Evolutionary conservation across 2,888 invertebrate species (phyloP).

Genomic region (Drosophila niveifrons): DNA sequence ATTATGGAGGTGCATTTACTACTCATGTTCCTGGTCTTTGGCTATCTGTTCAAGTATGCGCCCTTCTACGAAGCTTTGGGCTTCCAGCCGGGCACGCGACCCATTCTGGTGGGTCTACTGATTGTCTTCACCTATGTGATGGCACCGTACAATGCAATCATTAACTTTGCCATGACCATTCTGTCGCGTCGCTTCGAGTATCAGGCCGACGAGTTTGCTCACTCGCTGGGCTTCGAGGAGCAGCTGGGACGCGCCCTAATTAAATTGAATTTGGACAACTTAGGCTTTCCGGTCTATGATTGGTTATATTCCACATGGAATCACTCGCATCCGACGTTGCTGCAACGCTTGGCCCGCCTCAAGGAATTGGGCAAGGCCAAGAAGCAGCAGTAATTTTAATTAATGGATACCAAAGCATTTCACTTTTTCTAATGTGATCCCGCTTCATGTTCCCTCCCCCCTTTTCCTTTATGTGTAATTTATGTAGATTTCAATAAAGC

Average conservation of each 20-base stretch:
- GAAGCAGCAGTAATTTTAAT: conserved; percentile 45
- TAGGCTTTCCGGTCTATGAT: conserved; percentile 98
- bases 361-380: conserved; percentile 65
- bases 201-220: conserved; percentile 97
- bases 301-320: conserved; percentile 97
- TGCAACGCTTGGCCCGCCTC: conserved; percentile 91
- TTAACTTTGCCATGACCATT: conserved; percentile 93
- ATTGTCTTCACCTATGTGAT: conserved; percentile 96
- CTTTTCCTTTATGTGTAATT: conserved; percentile 32
- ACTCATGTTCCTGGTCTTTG: conserved; percentile 89
- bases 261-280: conserved; percentile 97
- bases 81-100: conserved; percentile 91
- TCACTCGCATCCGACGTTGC: conserved; percentile 98
- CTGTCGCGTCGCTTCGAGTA: conserved; percentile 96
- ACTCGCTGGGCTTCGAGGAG: conserved; percentile 90
- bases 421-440: conserved; percentile 31
- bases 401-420: conserved; percentile 69
- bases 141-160: conserved; percentile 96
- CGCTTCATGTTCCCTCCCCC: not conserved
- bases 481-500: conserved; percentile 53
- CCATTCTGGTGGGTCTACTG: conserved; percentile 95
- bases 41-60: conserved; percentile 88
- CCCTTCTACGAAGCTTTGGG: conserved; percentile 96
- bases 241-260: conserved; percentile 93
- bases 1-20: conserved; percentile 92